phyloP scores from a whole-genome alignment of 2,888 invertebrate genomes.

The Latrodectus hesperus region DNA sequence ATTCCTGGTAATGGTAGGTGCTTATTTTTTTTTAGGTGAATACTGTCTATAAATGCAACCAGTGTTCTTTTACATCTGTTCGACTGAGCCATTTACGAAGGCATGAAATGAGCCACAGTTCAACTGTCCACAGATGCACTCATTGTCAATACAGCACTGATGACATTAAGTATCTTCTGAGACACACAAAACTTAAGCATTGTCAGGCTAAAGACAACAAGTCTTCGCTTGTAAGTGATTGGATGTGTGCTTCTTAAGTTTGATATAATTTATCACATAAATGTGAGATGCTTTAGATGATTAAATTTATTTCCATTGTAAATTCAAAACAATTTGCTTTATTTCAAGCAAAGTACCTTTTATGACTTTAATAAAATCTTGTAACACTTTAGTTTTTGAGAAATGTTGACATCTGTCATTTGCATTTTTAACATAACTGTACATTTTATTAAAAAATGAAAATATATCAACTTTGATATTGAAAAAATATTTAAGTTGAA shows the following conservation, averaged over 20 bases:
- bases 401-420: neutral
- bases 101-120: conserved; percentile 75
- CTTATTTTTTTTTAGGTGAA: conserved; percentile 69
- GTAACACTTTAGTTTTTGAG: neutral
- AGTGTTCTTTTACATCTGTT: conserved; percentile 75
- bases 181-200: conserved; percentile 73
- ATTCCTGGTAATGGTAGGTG: neutral
- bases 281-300: too few species aligned
- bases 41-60: conserved; percentile 73
- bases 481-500: too few species aligned
- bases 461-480: too few species aligned
- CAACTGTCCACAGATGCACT: conserved; percentile 72
- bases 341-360: too few species aligned
- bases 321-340: too few species aligned
- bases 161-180: conserved; percentile 71
- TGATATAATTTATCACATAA: neutral
- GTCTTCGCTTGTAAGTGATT: conserved; percentile 28
- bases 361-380: too few species aligned
- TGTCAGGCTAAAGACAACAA: conserved; percentile 12
- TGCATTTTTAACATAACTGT: neutral
- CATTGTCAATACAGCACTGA: conserved; percentile 74
- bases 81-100: conserved; percentile 74
- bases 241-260: neutral
- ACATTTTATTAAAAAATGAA: too few species aligned
- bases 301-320: too few species aligned